A percentile compares a stretch with the other conserved stretches of the same genome.
These are phyloP conservation scores for Hystrix brachyura DNA, from an alignment of 2,113 vertebrate species.

Conservation along the genomic window DNA sequence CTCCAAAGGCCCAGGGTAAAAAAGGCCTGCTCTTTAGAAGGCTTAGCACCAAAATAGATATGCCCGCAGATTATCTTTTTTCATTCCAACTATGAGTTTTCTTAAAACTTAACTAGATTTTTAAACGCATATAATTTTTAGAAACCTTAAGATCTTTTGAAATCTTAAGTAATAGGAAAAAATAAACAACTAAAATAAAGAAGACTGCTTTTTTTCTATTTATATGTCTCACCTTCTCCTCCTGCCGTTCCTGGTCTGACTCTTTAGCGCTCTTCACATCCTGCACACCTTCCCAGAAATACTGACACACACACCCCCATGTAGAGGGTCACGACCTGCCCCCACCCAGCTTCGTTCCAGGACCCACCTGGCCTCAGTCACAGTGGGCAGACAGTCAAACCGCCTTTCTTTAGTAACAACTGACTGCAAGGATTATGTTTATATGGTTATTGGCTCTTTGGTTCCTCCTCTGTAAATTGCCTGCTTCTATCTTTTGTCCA, in stretches of 20 bases:
- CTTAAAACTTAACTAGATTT: slow-evolving; percentile 31
- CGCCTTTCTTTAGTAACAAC: not conserved
- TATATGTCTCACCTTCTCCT: not conserved
- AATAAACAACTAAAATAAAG: not conserved
- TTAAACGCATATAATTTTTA: not conserved
- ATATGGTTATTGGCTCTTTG: not conserved
- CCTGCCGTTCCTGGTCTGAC: not conserved
- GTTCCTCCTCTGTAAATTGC: not conserved
- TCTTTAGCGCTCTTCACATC: not conserved
- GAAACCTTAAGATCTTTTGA: not conserved
- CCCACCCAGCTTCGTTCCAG: not conserved
- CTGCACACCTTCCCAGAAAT: not conserved
- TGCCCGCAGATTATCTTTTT: not conserved
- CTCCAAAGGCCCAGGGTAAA: slow-evolving; percentile 3
- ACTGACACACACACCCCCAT: too few relatives aligned
- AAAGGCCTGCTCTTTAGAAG: not conserved
- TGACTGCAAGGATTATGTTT: not conserved
- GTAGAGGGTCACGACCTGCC: rapidly evolving
- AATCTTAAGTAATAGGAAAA: not conserved
- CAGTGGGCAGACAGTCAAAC: not conserved
- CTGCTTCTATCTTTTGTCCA: not conserved
- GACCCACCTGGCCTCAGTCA: not conserved
- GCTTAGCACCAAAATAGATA: slow-evolving; percentile 6
- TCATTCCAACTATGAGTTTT: not conserved
- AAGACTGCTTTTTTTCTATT: not conserved